Evolutionary conservation across 2,888 invertebrate genomes (phyloP).

Genomic region (Thysanoteuthis rhombus): DNA sequence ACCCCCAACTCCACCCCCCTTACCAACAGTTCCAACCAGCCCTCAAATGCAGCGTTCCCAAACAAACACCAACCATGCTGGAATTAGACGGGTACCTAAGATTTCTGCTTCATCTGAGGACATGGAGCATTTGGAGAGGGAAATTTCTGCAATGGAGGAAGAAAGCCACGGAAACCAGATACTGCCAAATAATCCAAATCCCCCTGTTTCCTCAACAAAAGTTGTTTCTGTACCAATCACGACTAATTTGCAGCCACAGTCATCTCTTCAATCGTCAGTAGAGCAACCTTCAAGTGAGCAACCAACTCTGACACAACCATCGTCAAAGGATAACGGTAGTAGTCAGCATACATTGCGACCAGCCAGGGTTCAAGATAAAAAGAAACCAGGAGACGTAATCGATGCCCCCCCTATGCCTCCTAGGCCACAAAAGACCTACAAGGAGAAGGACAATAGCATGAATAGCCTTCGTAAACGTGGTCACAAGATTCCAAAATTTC

Average conservation of each 20-base stretch:
- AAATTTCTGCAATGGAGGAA: slow-evolving; percentile 29
- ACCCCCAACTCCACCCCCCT: slow-evolving; percentile 41
- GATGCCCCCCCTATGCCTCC: not conserved
- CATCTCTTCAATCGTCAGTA: not conserved
- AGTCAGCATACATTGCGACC: slow-evolving; percentile 15
- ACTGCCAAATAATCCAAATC: slow-evolving; percentile 37
- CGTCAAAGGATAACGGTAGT: not conserved
- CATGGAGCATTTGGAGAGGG: slow-evolving; percentile 40
- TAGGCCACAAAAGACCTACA: slow-evolving; percentile 32
- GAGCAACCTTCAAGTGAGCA: not conserved
- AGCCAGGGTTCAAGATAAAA: not conserved
- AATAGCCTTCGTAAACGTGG: slow-evolving; percentile 27
- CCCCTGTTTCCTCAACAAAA: slow-evolving; percentile 39
- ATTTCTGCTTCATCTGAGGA: slow-evolving; percentile 52
- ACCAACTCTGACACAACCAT: too few relatives aligned
- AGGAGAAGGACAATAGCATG: not conserved
- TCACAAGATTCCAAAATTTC: not conserved
- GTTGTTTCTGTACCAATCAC: slow-evolving; percentile 36
- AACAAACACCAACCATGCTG: slow-evolving; percentile 46
- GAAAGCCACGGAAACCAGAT: slow-evolving; percentile 34
- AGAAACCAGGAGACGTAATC: not conserved
- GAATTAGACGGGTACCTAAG: slow-evolving; percentile 47
- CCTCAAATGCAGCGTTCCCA: slow-evolving; percentile 36
- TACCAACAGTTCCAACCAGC: slow-evolving; percentile 45
- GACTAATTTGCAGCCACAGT: not conserved